Evolutionary conservation across 1,140 invertebrate species (phyloP).

Genomic region (Dendrolimus kikuchii): DNA sequence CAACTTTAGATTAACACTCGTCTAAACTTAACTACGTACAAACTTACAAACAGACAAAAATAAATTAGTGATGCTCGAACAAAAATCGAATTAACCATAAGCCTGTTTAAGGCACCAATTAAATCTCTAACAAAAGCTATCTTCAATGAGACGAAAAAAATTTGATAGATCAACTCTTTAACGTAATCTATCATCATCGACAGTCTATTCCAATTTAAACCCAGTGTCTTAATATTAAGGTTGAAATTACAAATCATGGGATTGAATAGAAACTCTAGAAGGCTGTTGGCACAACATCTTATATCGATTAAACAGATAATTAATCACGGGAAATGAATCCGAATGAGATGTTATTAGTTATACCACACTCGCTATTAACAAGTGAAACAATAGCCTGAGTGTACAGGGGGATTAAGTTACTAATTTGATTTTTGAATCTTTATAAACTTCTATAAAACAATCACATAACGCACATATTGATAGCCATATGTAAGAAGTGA

Average conservation of each 20-base stretch:
- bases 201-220: constrained; percentile 18
- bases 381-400: constrained; percentile 63
- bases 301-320: constrained; percentile 72
- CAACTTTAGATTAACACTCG: constrained; percentile 63
- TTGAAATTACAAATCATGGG: constrained; percentile 14
- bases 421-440: constrained; percentile 1
- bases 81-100: constrained; percentile 64
- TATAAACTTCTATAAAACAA: background rate
- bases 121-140: constrained; percentile 66
- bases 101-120: constrained; percentile 68
- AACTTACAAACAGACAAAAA: constrained; percentile 50
- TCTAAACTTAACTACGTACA: constrained; percentile 31
- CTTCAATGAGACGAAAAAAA: constrained; percentile 64
- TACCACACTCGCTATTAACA: constrained; percentile 68
- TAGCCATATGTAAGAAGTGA: too few relatives aligned
- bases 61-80: constrained; percentile 47
- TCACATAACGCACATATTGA: too few relatives aligned
- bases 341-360: constrained; percentile 73
- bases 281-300: constrained; percentile 70
- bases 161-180: constrained; percentile 70
- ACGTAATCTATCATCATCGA: constrained; percentile 50
- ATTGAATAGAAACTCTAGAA: constrained; percentile 36
- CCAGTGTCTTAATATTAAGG: constrained; percentile 12
- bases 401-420: constrained; percentile 33
- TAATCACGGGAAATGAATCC: constrained; percentile 70